Evolutionary conservation across 1,140 invertebrate genomes (phyloP).

Genomic region (Pteromalus puparum): DNA sequence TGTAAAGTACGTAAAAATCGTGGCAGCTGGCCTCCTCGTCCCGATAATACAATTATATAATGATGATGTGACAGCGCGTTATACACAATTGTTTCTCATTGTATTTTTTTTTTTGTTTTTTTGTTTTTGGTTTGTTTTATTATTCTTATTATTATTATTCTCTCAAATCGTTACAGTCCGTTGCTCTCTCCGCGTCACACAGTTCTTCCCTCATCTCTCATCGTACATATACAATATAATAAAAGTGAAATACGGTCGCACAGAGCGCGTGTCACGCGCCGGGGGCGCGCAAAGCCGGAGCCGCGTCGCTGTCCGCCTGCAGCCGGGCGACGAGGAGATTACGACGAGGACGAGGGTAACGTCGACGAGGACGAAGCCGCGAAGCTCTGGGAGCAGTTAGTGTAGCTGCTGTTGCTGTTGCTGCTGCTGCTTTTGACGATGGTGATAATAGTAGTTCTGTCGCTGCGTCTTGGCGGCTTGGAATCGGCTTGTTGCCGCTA

Average conservation of each 20-base stretch:
- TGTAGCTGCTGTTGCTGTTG: not conserved
- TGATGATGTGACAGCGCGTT: constrained; percentile 1
- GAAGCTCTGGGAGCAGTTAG: not conserved
- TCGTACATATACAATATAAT: not conserved
- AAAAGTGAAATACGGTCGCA: not conserved
- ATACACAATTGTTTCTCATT: constrained; percentile 2
- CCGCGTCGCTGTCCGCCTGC: not conserved
- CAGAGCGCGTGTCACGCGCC: not conserved
- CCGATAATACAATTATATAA: not conserved
- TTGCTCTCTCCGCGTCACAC: not conserved
- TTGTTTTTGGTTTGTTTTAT: not conserved
- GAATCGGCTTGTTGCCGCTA: not conserved
- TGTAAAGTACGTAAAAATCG: not conserved
- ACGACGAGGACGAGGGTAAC: not conserved
- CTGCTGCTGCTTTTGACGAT: not conserved
- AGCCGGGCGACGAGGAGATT: not conserved
- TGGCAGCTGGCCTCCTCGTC: not conserved
- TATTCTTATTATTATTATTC: constrained; percentile 2
- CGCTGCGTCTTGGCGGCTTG: not conserved
- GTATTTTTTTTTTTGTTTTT: not conserved
- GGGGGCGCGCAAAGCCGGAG: not conserved
- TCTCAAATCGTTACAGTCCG: not conserved
- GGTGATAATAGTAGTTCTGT: not conserved
- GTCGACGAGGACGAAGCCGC: not conserved
- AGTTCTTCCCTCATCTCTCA: not conserved